phyloP scores from a whole-genome alignment of 2,888 invertebrate genomes.

The Axea sp. region DNA sequence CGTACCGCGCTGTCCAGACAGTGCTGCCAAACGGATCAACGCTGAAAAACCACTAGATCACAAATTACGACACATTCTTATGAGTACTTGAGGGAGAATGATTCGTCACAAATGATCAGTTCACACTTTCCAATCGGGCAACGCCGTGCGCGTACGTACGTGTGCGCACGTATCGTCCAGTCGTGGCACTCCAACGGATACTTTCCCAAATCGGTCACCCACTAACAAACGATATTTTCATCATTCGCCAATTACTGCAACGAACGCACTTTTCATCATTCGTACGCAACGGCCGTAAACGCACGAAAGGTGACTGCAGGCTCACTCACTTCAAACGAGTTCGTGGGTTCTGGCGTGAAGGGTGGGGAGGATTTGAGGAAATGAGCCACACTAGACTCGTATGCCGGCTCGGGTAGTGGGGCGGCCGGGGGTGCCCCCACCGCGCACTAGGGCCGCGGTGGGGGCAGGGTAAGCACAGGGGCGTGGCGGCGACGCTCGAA shows the following conservation, averaged over 20 bases:
- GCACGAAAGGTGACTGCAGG: conserved; percentile 48
- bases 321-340: conserved; percentile 54
- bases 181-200: conserved; percentile 31
- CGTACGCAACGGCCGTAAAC: too few species aligned
- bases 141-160: too few species aligned
- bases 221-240: conserved; percentile 46
- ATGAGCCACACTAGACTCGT: conserved; percentile 77
- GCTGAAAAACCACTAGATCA: conserved; percentile 24
- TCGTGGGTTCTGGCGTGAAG: conserved; percentile 77
- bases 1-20: too few species aligned
- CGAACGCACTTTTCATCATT: conserved; percentile 48
- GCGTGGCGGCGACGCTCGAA: conserved; percentile 59
- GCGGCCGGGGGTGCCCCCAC: conserved; percentile 49
- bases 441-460: conserved; percentile 29
- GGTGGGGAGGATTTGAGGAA: conserved; percentile 79
- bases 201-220: conserved; percentile 46
- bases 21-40: too few species aligned
- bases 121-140: conserved; percentile 6
- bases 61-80: conserved; percentile 19
- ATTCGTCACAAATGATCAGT: conserved; percentile 2
- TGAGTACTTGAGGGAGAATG: conserved; percentile 7
- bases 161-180: too few species aligned
- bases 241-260: conserved; percentile 28
- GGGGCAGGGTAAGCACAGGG: conserved; percentile 38
- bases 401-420: conserved; percentile 67